These are phyloP conservation scores for Pangasius macronema DNA, from an alignment of 2,797 vertebrate genomes.

Conservation along the genomic window DNA sequence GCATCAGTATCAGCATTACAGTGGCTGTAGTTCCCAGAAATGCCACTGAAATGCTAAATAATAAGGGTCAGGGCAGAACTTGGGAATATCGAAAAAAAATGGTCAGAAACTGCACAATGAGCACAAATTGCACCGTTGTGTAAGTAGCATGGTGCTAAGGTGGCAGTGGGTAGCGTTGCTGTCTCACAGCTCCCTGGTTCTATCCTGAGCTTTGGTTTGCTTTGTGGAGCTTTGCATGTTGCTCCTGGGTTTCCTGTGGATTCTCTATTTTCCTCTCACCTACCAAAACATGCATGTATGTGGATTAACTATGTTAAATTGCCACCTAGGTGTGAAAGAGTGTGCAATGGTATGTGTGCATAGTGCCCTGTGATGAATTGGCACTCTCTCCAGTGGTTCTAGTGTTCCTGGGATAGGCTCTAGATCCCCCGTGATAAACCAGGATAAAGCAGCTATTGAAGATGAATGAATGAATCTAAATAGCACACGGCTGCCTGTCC, in stretches of 20 bases:
- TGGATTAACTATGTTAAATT: background rate
- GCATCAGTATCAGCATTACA: background rate
- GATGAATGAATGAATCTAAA: constrained; percentile 10
- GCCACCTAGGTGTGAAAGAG: background rate
- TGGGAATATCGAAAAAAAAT: background rate
- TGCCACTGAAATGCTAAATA: constrained; percentile 22
- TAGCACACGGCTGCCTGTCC: background rate
- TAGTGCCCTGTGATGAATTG: background rate
- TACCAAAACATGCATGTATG: background rate
- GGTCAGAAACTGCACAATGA: background rate
- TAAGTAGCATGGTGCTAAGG: background rate
- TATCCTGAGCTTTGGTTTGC: background rate
- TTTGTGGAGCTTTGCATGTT: background rate
- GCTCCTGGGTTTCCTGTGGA: background rate
- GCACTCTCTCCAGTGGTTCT: background rate
- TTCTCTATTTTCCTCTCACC: background rate
- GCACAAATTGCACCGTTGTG: background rate
- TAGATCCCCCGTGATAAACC: background rate
- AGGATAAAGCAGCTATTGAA: constrained; percentile 3
- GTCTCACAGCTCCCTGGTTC: background rate
- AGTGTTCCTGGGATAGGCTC: background rate
- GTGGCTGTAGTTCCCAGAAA: constrained; percentile 20
- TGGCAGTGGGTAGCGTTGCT: background rate
- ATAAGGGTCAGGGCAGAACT: background rate
- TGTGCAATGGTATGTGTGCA: background rate